Base-by-base conservation (phyloP, 2,888 invertebrate genomes). In the Fragum fragum region DNA sequence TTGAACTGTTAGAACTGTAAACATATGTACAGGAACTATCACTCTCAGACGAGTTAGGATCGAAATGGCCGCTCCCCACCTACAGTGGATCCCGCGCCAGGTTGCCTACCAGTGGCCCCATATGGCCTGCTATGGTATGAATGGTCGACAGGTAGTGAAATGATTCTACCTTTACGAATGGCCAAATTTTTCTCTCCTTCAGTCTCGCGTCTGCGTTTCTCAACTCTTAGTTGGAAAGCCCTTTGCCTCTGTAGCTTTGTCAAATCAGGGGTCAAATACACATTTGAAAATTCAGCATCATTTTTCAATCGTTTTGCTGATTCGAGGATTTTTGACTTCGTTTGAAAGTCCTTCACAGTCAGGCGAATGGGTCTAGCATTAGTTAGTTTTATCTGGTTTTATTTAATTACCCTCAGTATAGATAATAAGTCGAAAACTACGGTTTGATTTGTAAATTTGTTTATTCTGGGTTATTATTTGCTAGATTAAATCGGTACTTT, bases 151-250 rank as follows among this genome's bases (percentile, higher is more conserved):
- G 36, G 16, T 28, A 59, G 18, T 14, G 23, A 7, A 1, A 68
- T 53, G 26, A 70, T 76, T 39, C 66, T 68, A 21, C 42, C 69
- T 21, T 26, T 76, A n/a, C 69, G 23, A 28, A 70, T 70, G 6
- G 69, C 42, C 18, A 70, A 29, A 14, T 61, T 52, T 23, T 21
- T 69, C 23, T 70, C 61, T 18, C 76, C 76, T 61, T 32, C 59
- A 18, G 26, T 55, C 16, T 57, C 57, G 1, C 69, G 6, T 18
- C 32, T 26, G 28, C 76, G 39, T 29, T 36, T 70, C 28, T 70
- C 70, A 28, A 63, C 70, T 23, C 76, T 52, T 23, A 76, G 26
- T n/a, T 57, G 23, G 57, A 59, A 76, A 23, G 76, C 76, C 21
- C 16, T 32, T 42, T 57, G 26, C 16, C 76, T 53, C 42, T 76